These are phyloP conservation scores for Formica aserva DNA, from an alignment of 2,888 invertebrate genomes.

Conservation along the genomic window DNA sequence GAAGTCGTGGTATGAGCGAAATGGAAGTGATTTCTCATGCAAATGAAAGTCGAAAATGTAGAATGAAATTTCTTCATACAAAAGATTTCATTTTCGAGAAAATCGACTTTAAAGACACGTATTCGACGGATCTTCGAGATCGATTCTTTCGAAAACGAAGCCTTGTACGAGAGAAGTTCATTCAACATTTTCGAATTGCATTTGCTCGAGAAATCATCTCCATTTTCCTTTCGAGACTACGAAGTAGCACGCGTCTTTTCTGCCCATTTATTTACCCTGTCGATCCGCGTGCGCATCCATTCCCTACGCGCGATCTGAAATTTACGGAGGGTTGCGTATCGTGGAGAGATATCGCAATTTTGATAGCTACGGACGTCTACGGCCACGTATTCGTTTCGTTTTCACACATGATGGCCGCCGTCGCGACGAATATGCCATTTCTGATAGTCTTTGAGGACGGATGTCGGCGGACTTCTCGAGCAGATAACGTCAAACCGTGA, in stretches of 20 bases:
- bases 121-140: background rate
- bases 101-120: background rate
- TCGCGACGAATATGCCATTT: slow-evolving; percentile 23
- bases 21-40: background rate
- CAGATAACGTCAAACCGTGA: slow-evolving; percentile 26
- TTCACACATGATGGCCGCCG: slow-evolving; percentile 18
- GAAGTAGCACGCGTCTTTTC: background rate
- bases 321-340: slow-evolving; percentile 23
- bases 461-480: slow-evolving; percentile 29
- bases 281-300: background rate
- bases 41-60: background rate
- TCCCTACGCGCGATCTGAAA: slow-evolving; percentile 1
- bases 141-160: background rate
- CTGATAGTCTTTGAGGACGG: slow-evolving; percentile 17
- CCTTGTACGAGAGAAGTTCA: background rate
- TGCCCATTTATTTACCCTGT: background rate
- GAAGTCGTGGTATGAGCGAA: background rate
- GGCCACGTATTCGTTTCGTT: slow-evolving; percentile 9
- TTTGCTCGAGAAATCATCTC: too few species aligned
- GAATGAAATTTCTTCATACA: background rate
- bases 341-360: slow-evolving; percentile 14
- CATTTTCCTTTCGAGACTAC: too few species aligned
- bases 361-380: background rate
- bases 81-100: background rate
- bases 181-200: background rate